phyloP scores from a whole-genome alignment of 2,113 vertebrate species.

The Passer domesticus region DNA sequence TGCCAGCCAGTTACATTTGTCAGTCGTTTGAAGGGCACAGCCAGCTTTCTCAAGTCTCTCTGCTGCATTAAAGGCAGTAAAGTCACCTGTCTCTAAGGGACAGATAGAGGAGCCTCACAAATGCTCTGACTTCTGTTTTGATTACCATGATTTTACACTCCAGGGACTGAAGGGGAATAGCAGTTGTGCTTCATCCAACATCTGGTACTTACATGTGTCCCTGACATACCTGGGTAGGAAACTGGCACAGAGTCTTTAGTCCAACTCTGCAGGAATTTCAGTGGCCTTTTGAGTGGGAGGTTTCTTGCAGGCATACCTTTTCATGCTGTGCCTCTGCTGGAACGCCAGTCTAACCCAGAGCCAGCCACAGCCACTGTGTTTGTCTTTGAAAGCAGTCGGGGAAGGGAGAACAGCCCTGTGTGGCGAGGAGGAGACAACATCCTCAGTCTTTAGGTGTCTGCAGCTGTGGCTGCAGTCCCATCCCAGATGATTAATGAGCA shows the following conservation, averaged over 20 bases:
- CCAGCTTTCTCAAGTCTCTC: neutral
- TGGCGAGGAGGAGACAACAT: neutral
- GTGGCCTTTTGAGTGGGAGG: neutral
- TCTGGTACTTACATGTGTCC: neutral
- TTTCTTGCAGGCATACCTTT: neutral
- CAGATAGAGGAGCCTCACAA: neutral
- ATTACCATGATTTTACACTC: neutral
- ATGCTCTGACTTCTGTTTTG: neutral
- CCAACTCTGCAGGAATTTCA: neutral
- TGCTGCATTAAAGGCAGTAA: neutral
- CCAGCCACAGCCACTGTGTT: neutral
- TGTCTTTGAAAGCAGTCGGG: neutral
- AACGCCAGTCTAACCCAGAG: fast-evolving
- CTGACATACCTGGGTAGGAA: neutral
- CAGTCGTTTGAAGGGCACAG: neutral
- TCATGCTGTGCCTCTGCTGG: neutral
- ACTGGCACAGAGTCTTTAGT: neutral
- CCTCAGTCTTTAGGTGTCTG: neutral
- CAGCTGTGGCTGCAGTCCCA: neutral
- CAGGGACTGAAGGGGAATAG: neutral
- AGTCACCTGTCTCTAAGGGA: neutral
- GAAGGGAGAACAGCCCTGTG: neutral
- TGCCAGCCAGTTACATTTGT: neutral
- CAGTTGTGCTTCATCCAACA: neutral
- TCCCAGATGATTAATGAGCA: conserved; percentile 16